These are phyloP conservation scores for Willowsia nigromaculata DNA, from an alignment of 2,888 invertebrate genomes.

Conservation along the genomic window DNA sequence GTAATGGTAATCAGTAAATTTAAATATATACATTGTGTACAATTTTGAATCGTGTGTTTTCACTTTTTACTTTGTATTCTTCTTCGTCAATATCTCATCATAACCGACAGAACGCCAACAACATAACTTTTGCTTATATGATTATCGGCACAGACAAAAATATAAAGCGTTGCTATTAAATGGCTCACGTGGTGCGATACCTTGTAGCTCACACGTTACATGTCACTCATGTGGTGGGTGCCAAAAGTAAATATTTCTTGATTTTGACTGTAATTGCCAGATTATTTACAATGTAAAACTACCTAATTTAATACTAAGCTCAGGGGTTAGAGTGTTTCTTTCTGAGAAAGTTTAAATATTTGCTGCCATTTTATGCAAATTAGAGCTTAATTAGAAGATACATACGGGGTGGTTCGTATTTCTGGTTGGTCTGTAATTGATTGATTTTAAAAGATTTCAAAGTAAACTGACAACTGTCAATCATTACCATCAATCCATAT, in stretches of 20 bases:
- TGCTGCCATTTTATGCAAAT: conserved; percentile 46
- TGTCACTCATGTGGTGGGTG: no score
- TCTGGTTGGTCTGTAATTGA: background rate
- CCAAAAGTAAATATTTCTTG: background rate
- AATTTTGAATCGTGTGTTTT: conserved; percentile 2
- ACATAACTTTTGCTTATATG: background rate
- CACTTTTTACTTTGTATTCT: conserved; percentile 2
- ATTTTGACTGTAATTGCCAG: background rate
- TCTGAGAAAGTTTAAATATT: conserved; percentile 56
- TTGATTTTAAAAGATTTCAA: conserved; percentile 30
- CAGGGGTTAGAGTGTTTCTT: background rate
- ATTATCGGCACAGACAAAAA: background rate
- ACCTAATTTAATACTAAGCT: background rate
- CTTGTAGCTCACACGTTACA: background rate
- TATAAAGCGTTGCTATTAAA: background rate
- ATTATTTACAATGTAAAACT: background rate
- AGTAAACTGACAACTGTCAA: conserved; percentile 44
- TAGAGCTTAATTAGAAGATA: background rate
- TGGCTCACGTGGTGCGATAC: background rate
- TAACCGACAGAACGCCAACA: background rate
- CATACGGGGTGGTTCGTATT: background rate
- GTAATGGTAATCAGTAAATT: background rate
- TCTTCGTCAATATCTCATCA: background rate
- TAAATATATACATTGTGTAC: conserved; percentile 8
- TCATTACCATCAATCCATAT: background rate